Base-by-base conservation (phyloP, 2,888 invertebrate genomes). In the Scaptomyza cyrtandrae region DNA sequence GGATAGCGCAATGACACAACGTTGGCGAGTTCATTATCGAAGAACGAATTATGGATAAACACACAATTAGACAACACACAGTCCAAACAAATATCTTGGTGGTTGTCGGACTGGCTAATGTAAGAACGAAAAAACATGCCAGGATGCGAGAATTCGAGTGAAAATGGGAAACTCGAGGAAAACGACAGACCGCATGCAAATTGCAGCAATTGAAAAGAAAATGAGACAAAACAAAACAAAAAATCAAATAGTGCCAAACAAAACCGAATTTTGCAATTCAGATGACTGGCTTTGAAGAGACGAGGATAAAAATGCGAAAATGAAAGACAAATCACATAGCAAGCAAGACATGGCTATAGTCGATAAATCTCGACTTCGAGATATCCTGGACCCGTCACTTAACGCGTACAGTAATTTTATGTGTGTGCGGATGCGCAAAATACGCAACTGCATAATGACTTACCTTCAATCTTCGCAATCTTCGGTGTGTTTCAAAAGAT, bases 181-280 rank as follows among this genome's bases (percentile, higher is more conserved):
- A 1, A 1, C 19, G 19, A 19, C 19, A 65, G 49, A 48, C 52
- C 48, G 58, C 75, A 78, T 62, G 78, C 55, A 85, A 84, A 82
- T 71, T 72, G 67, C 64, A 65, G 77, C 77, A 75, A 79, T 76
- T 69, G 79, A 73, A 71, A 63, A 33, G 50, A 68, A 60, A 63
- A 33, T 52, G 50, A 80, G 62, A 66, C 61, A 70, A 75, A 63
- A 16, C 49, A 49, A 14, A 29, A 14, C 46, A 58, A 55, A 70
- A 71, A 67, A 52, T 56, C 49, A 67, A 60, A 52, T 29, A 46
- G 39, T 16, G 33, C 24, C 55, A 19, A 52, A 58, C 37, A 52
- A 33, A 48, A 16, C 55, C 11, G 31, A 48, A 5, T 16, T 29
- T 31, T 7, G 24, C 27, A 59, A 37, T 56, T 50, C 39, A 41